Conservation (phyloP, 1,140 invertebrate genomes). For the Drosophila repletoides region DNA sequence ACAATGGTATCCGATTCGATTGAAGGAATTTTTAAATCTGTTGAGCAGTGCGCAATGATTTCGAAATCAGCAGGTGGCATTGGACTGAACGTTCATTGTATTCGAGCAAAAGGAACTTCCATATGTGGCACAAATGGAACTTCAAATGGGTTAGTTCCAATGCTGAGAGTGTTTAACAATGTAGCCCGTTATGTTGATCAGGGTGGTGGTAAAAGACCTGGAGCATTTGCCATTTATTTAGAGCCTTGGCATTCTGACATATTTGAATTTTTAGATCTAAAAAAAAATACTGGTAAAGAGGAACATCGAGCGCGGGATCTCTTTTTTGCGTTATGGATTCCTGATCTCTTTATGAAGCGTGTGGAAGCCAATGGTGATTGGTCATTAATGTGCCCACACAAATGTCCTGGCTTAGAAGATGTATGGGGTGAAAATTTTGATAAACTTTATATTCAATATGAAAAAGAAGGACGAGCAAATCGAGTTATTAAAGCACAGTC, state of each 20-base stretch:
- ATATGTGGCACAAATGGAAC: conserved; percentile 97
- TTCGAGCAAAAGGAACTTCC: conserved; percentile 94
- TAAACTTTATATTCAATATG: conserved; percentile 94
- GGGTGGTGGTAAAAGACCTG: conserved; percentile 98
- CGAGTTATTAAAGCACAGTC: conserved; percentile 92
- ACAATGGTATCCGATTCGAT: conserved; percentile 98
- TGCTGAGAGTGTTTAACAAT: conserved; percentile 98
- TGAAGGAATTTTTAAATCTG: conserved; percentile 98
- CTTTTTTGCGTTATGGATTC: conserved; percentile 99
- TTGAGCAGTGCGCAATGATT: conserved; percentile 97
- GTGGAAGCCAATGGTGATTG: conserved; percentile 94
- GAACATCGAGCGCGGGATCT: conserved; percentile 96
- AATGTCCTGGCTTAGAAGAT: conserved; percentile 95
- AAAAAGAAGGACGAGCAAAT: conserved; percentile 90
- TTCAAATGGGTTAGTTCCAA: conserved; percentile 98
- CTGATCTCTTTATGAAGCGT: conserved; percentile 99
- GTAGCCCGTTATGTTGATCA: conserved; percentile 99
- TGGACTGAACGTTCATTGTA: conserved; percentile 98
- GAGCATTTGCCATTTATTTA: conserved; percentile 99
- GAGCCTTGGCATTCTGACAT: conserved; percentile 99
- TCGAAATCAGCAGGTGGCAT: conserved; percentile 99
- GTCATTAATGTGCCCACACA: conserved; percentile 98
- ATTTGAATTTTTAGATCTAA: conserved; percentile 96
- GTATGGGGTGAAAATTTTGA: conserved; percentile 98
- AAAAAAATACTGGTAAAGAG: conserved; percentile 97